A percentile compares a stretch with the other conserved stretches of the same genome.
Conservation (phyloP, 2,888 invertebrate species). For the Dioctria linearis region DNA sequence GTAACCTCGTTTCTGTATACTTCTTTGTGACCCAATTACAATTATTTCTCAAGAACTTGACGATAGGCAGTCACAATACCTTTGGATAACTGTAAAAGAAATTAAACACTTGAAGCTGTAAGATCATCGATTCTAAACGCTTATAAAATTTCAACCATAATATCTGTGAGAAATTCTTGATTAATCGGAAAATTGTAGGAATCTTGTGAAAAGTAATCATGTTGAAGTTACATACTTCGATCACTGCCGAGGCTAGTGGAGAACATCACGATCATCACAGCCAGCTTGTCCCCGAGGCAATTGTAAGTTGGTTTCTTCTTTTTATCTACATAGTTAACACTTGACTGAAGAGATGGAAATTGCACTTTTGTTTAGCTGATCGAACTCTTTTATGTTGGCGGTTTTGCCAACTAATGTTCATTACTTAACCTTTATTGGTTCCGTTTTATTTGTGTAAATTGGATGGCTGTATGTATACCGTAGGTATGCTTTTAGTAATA, state of each 20-base stretch:
- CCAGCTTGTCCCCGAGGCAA: not conserved
- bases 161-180: constrained; percentile 46
- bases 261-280: constrained; percentile 34
- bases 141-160: constrained; percentile 46
- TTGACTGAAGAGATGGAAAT: constrained; percentile 9
- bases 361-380: not conserved
- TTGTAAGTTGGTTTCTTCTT: constrained; percentile 8
- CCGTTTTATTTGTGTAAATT: not conserved
- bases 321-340: constrained; percentile 41
- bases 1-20: constrained; percentile 22
- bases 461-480: not conserved
- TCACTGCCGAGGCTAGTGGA: constrained; percentile 19
- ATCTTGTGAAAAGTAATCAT: constrained; percentile 45
- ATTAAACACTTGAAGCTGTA: constrained; percentile 46
- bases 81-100: constrained; percentile 43
- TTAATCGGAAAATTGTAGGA: constrained; percentile 43
- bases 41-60: constrained; percentile 43
- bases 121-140: constrained; percentile 46
- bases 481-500: too few relatives aligned
- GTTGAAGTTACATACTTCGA: constrained; percentile 37
- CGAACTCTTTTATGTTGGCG: not conserved
- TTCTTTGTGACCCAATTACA: constrained; percentile 31
- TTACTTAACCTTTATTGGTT: not conserved
- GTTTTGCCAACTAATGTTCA: not conserved
- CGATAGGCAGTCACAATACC: constrained; percentile 15